These are phyloP conservation scores for Ladona fulva DNA, from an alignment of 1,140 invertebrate genomes.

Conservation along the genomic window DNA sequence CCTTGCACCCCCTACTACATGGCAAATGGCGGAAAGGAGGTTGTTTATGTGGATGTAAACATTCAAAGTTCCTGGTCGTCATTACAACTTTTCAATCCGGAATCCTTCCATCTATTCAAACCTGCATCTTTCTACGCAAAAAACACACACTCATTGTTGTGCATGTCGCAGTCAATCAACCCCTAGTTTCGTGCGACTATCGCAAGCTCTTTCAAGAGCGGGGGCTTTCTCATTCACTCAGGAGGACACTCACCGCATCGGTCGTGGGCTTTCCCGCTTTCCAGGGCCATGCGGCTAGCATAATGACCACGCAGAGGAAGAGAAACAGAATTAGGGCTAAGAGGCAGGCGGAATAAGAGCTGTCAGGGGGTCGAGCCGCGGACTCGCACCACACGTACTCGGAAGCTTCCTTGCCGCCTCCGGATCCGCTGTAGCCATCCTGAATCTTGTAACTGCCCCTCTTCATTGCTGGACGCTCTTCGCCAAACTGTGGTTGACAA, in stretches of 20 bases:
- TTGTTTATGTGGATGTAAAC: no score
- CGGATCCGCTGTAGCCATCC: not conserved
- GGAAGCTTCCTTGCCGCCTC: not conserved
- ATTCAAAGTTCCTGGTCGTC: no score
- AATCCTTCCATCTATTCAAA: no score
- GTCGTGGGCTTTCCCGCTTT: not conserved
- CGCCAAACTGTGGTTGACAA: no score
- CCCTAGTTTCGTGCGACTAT: no score
- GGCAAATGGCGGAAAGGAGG: no score
- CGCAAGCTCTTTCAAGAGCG: no score
- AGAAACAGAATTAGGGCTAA: conserved; percentile 28
- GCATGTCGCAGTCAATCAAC: no score
- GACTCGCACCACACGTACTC: not conserved
- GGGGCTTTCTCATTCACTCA: not conserved
- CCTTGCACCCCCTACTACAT: no score
- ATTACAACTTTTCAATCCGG: no score
- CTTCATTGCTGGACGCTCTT: not conserved
- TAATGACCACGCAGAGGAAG: conserved; percentile 27
- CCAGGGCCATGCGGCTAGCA: conserved; percentile 21
- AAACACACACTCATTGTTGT: no score
- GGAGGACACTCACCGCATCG: not conserved
- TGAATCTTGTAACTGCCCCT: not conserved
- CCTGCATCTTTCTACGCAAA: no score
- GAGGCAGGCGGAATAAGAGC: conserved; percentile 29
- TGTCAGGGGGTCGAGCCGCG: conserved; percentile 21